Evolutionary conservation across 1,140 invertebrate genomes (phyloP).

Genomic region (Heliothis virescens): DNA sequence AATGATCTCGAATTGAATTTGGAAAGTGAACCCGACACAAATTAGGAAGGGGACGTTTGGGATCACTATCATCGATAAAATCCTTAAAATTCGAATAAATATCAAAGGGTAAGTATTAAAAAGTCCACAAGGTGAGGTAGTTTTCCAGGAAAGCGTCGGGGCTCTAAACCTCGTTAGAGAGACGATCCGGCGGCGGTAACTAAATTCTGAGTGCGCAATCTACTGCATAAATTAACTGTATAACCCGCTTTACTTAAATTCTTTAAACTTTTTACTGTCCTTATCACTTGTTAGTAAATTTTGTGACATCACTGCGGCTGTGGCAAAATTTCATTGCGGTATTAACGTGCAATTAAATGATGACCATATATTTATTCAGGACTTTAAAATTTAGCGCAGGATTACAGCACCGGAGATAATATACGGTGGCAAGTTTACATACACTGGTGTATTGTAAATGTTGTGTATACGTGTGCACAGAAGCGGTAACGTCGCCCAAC

Average conservation of each 20-base stretch:
- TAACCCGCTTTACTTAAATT: constrained; percentile 35
- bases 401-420: constrained; percentile 9
- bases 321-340: constrained; percentile 21
- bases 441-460: constrained; percentile 10
- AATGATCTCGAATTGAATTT: constrained; percentile 8
- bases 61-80: neutral
- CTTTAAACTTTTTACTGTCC: constrained; percentile 29
- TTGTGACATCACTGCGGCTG: constrained; percentile 25
- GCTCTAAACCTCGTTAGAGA: constrained; percentile 37
- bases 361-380: constrained; percentile 4
- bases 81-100: constrained; percentile 11
- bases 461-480: constrained; percentile 31
- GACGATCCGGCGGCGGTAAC: constrained; percentile 25
- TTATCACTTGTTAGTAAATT: constrained; percentile 31
- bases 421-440: constrained; percentile 12
- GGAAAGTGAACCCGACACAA: constrained; percentile 1
- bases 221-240: constrained; percentile 40
- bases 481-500: constrained; percentile 27
- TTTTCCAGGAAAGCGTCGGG: constrained; percentile 12
- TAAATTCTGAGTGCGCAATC: constrained; percentile 32
- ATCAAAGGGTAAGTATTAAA: constrained; percentile 14
- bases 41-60: neutral
- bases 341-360: constrained; percentile 29
- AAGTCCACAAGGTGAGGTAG: constrained; percentile 18
- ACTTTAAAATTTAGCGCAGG: neutral